A percentile compares a stretch with the other conserved stretches of the same genome.
phyloP scores from a whole-genome alignment of 2,888 invertebrate species.

The Andrena camellia region DNA sequence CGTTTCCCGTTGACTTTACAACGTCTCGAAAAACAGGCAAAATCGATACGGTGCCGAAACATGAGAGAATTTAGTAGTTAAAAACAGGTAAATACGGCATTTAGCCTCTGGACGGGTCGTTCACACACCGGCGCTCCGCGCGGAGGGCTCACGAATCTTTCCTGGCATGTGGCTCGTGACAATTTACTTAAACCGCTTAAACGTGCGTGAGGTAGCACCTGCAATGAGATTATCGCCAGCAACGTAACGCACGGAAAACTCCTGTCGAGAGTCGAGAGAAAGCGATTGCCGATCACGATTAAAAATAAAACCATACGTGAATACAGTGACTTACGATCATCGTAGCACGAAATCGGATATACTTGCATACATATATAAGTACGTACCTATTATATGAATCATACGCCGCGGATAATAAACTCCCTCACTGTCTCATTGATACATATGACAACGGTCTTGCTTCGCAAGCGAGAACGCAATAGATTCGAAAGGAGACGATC shows the following conservation, averaged over 20 bases:
- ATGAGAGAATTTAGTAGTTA: constrained; percentile 57
- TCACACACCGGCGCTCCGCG: constrained; percentile 68
- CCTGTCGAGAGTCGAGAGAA: constrained; percentile 42
- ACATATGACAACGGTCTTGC: too few relatives aligned
- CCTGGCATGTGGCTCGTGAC: constrained; percentile 73
- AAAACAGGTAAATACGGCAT: constrained; percentile 72
- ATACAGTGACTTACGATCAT: constrained; percentile 11
- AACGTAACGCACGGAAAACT: constrained; percentile 52
- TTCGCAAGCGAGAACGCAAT: too few relatives aligned
- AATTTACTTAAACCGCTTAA: constrained; percentile 71
- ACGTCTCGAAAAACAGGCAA: constrained; percentile 1
- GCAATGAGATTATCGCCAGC: constrained; percentile 57
- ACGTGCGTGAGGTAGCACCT: constrained; percentile 64
- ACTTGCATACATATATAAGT: too few relatives aligned
- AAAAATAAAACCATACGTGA: neutral
- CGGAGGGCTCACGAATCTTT: constrained; percentile 69
- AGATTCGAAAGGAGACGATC: too few relatives aligned
- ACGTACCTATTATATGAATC: too few relatives aligned
- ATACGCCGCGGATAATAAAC: too few relatives aligned
- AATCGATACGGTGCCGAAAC: constrained; percentile 40
- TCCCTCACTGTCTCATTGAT: too few relatives aligned
- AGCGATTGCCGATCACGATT: constrained; percentile 56
- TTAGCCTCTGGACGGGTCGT: constrained; percentile 67
- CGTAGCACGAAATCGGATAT: neutral
- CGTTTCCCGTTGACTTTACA: constrained; percentile 17